phyloP scores from a whole-genome alignment of 2,113 vertebrate species.

The Rissa tridactyla region DNA sequence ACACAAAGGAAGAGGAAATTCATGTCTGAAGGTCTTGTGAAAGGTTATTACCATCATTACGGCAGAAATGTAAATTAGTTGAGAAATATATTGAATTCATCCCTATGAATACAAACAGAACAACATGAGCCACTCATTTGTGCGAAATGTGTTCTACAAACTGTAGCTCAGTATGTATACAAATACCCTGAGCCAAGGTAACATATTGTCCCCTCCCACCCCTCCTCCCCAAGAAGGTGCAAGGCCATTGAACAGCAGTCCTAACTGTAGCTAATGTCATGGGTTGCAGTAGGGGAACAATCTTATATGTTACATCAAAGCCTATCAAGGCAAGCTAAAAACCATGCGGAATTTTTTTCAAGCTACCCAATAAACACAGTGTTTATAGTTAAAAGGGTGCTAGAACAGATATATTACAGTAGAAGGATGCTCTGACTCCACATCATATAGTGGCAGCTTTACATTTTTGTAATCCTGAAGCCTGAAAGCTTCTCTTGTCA shows the following conservation, averaged over 20 bases:
- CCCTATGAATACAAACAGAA: background rate
- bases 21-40: background rate
- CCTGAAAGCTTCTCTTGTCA: background rate
- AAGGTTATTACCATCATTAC: background rate
- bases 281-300: background rate
- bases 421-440: background rate
- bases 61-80: background rate
- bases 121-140: background rate
- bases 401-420: background rate
- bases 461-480: background rate
- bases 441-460: background rate
- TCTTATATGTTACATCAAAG: background rate
- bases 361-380: background rate
- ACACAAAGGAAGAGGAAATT: background rate
- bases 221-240: background rate
- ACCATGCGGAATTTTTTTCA: background rate
- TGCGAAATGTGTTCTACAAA: background rate
- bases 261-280: background rate
- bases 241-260: background rate
- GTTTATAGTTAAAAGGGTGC: background rate
- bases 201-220: accelerated
- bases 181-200: background rate
- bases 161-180: background rate
- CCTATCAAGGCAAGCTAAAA: background rate
- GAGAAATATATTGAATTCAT: background rate